Base-by-base conservation (phyloP, 2,113 vertebrate species). In the Chloropsis cyanopogon region DNA sequence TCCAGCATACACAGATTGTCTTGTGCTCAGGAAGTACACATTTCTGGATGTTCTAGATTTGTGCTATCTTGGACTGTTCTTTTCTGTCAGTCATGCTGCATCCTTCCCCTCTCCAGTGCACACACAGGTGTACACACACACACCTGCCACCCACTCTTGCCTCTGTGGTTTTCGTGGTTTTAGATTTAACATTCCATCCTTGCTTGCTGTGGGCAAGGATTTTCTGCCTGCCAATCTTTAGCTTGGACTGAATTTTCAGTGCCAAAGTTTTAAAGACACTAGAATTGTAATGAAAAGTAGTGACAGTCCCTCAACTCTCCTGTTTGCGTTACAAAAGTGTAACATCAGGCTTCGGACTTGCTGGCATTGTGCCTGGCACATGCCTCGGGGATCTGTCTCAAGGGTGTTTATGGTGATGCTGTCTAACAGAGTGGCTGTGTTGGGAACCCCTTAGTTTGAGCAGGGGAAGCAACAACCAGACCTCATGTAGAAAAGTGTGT, bases 81-180 rank as follows among this genome's bases (percentile, higher is more conserved):
- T 33, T 61, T 61, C 15, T 28, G 37, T 60, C 1, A 4, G 25
- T 76, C n/a, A 11, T 4, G 41, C 26, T 78, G 28, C 50, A 8
- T 44, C 1, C 0, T n/a, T 76, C 17, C 12, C 23, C 23, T 66
- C 33, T 35, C 23, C 1, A 3, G 22, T 11, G 17, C 57, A 28
- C 33, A 28, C 31, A 10, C 1, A 8, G 2, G 1, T 21, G 19
- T 17, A 5, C 1, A 1, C 11, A 11, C 0, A 0, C 35, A 9
- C 31, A 12, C 15, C 8, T 68, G 19, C 52, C 0, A 0, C 49
- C 21, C 29, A 31, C 69, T 68, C 72, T 47, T 86, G 46, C 64
- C 23, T 50, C 22, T 21, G 60, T 2, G 3, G 1, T 10, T 53
- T 92, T 64, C 44, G 41, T 63, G 39, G 35, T 18, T 95, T 94